Evolutionary conservation across 53 echinoderm and acorn worm species (phyloP).

Genomic region (Arbacia lixula): DNA sequence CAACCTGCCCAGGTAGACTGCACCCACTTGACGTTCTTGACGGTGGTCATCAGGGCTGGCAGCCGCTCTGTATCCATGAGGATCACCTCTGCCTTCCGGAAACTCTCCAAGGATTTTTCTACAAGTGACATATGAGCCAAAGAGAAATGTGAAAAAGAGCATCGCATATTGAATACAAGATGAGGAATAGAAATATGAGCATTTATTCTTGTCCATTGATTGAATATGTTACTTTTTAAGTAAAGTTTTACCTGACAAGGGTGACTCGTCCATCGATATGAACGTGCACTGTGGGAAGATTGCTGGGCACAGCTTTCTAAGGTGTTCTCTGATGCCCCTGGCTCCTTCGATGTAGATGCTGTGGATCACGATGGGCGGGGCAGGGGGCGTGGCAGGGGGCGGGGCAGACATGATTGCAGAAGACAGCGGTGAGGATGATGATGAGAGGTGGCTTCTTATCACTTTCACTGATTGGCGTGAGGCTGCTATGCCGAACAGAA

Average conservation of each 20-base stretch:
- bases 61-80: slow-evolving; percentile 54
- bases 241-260: background rate
- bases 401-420: background rate
- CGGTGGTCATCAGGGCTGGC: slow-evolving; percentile 15
- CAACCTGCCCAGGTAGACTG: slow-evolving; percentile 79
- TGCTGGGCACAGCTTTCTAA: background rate
- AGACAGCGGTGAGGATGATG: background rate
- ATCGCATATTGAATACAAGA: too few species aligned
- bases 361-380: slow-evolving; percentile 2
- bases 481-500: too few species aligned
- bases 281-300: background rate
- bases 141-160: background rate
- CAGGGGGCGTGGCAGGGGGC: background rate
- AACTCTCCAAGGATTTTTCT: slow-evolving; percentile 52
- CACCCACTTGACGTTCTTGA: slow-evolving; percentile 68
- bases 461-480: too few species aligned
- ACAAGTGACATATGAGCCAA: background rate
- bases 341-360: slow-evolving; percentile 23
- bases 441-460: background rate
- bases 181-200: background rate
- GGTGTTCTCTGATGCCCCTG: background rate
- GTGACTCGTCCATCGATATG: background rate
- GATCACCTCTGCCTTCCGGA: slow-evolving; percentile 73
- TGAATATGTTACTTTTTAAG: background rate
- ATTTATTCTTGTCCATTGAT: background rate